Percentiles rank a stretch among this genome's conserved stretches.
phyloP scores from a whole-genome alignment of 2,888 invertebrate genomes.

The Mythimna pallens region DNA sequence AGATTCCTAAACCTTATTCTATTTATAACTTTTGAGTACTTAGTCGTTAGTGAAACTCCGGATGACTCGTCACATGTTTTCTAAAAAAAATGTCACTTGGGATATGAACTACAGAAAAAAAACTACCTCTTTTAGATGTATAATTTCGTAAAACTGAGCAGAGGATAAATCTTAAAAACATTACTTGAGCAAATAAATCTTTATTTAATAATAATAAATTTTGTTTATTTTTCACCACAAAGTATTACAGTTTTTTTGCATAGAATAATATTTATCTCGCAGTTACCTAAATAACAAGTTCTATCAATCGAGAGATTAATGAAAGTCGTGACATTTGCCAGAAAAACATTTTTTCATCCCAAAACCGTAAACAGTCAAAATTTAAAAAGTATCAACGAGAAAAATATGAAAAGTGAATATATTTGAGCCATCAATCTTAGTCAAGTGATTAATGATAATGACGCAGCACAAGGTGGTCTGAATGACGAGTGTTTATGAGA shows the following conservation, averaged over 20 bases:
- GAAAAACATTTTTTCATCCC: background rate
- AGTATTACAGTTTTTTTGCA: too few relatives aligned
- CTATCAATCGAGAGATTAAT: background rate
- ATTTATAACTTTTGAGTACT: background rate
- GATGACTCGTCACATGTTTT: too few relatives aligned
- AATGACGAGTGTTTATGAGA: constrained; percentile 61
- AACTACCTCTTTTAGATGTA: background rate
- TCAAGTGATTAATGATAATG: constrained; percentile 72
- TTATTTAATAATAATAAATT: too few relatives aligned
- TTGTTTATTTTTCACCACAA: too few relatives aligned
- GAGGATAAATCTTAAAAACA: background rate
- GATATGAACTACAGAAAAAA: background rate
- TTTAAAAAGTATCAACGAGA: constrained; percentile 41
- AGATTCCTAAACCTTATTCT: background rate
- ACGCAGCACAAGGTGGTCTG: constrained; percentile 58
- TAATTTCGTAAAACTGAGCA: background rate
- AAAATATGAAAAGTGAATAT: constrained; percentile 67
- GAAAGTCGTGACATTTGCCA: background rate
- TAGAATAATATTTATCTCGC: too few relatives aligned
- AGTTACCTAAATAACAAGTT: background rate
- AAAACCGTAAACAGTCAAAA: constrained; percentile 32
- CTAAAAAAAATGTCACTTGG: too few relatives aligned
- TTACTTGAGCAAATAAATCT: background rate
- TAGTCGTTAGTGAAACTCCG: background rate
- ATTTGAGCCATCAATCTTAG: constrained; percentile 70